phyloP scores from a whole-genome alignment of 2,113 vertebrate species.

The Podarcis muralis region DNA sequence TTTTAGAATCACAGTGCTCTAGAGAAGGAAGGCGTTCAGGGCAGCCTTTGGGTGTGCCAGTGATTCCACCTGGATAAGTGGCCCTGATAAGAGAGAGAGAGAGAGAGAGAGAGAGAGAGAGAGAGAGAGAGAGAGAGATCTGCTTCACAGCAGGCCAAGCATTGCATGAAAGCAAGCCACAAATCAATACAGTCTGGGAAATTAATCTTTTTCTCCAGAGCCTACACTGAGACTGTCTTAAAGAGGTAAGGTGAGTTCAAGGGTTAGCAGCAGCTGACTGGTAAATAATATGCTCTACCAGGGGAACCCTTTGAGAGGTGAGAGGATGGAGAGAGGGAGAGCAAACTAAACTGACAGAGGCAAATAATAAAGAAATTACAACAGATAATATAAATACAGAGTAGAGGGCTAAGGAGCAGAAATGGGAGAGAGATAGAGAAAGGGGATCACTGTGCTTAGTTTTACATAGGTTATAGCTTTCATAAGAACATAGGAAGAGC shows the following conservation, averaged over 20 bases:
- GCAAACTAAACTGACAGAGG: background rate
- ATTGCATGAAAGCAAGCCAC: background rate
- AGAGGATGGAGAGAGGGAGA: background rate
- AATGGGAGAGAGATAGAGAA: no score
- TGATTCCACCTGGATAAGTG: background rate
- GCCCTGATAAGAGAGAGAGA: no score
- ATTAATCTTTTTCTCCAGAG: slow-evolving; percentile 2
- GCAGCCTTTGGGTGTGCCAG: background rate
- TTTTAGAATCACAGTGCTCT: background rate
- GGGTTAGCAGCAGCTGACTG: slow-evolving; percentile 18
- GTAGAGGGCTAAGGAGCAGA: background rate
- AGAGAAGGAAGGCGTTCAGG: no score
- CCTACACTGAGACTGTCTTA: slow-evolving; percentile 8
- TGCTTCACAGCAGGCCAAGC: background rate
- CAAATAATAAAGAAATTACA: background rate
- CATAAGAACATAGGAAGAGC: no score
- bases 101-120: no score
- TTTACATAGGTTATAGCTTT: no score
- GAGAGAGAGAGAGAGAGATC: background rate
- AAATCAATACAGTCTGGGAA: slow-evolving; percentile 22
- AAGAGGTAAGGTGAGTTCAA: slow-evolving; percentile 23
- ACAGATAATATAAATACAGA: background rate
- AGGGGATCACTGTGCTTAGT: no score
- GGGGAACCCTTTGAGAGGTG: background rate
- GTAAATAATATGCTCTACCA: slow-evolving; percentile 7